phyloP scores from a whole-genome alignment of 2,797 vertebrate genomes.

The Cynopterus sphinx region DNA sequence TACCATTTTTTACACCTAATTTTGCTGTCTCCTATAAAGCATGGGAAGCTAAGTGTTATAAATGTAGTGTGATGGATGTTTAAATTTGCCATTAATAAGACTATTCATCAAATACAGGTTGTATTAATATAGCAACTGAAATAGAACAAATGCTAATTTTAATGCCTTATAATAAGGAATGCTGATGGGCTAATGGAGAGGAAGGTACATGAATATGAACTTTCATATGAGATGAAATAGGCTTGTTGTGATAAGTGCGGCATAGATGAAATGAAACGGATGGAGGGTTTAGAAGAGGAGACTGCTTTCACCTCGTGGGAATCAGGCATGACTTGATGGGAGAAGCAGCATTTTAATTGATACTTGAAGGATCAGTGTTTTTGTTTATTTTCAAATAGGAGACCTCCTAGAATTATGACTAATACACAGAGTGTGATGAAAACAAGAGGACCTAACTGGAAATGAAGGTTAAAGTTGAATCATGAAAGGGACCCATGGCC shows the following conservation, averaged over 20 bases:
- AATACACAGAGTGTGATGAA: neutral
- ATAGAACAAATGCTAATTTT: slow-evolving; percentile 47
- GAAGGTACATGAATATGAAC: neutral
- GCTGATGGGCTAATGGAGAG: neutral
- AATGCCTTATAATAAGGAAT: slow-evolving; percentile 30
- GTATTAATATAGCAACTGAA: slow-evolving; percentile 37
- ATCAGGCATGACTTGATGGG: neutral
- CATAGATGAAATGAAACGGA: neutral
- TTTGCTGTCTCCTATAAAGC: neutral
- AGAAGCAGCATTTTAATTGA: neutral
- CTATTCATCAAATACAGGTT: slow-evolving; percentile 57
- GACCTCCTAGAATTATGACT: neutral
- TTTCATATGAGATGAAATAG: neutral
- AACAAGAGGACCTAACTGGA: neutral
- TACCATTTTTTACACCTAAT: neutral
- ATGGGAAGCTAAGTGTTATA: neutral
- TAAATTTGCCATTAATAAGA: slow-evolving; percentile 56
- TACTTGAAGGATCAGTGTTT: neutral
- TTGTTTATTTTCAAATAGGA: neutral
- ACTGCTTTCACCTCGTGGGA: neutral
- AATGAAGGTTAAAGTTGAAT: neutral
- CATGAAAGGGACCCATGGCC: neutral
- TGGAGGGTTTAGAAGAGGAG: neutral
- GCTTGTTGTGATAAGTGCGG: neutral
- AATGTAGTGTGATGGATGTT: slow-evolving; percentile 32